A percentile compares a stretch with the other conserved stretches of the same genome.
phyloP scores from a whole-genome alignment of 2,888 invertebrate species.

The Melikaiella ostensackeni region DNA sequence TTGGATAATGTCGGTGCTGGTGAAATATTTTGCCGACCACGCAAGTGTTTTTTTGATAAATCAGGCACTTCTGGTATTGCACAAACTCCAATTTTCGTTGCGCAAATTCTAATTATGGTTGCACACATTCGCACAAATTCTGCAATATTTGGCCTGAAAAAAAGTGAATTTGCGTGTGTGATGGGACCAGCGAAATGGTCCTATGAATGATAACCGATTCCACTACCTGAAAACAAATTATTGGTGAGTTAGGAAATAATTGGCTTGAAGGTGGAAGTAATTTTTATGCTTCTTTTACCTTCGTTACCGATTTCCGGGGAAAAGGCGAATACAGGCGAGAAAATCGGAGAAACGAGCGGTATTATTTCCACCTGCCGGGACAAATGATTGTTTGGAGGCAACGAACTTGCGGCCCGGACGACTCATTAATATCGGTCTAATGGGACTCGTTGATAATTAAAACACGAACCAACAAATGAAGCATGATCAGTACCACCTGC shows the following conservation, averaged over 20 bases:
- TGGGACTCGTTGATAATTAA: conserved; percentile 65
- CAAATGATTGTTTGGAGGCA: conserved; percentile 56
- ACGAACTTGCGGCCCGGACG: conserved; percentile 47
- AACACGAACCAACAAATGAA: conserved; percentile 56
- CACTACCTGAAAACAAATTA: not conserved
- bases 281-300: not conserved
- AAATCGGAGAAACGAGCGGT: conserved; percentile 47
- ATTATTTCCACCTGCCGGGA: conserved; percentile 59
- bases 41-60: too few species aligned
- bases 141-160: too few species aligned
- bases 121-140: too few species aligned
- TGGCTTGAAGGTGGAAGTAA: not conserved
- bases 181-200: too few species aligned
- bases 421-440: conserved; percentile 66
- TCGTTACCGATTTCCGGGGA: not conserved
- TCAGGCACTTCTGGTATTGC: too few species aligned
- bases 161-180: too few species aligned
- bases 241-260: not conserved
- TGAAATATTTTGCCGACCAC: too few species aligned
- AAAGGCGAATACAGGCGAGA: not conserved
- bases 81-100: too few species aligned
- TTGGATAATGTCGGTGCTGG: too few species aligned
- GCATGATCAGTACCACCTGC: conserved; percentile 47
- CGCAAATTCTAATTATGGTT: too few species aligned
- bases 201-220: not conserved